phyloP scores from a whole-genome alignment of 1,140 invertebrate species.

The Idris sp. region DNA sequence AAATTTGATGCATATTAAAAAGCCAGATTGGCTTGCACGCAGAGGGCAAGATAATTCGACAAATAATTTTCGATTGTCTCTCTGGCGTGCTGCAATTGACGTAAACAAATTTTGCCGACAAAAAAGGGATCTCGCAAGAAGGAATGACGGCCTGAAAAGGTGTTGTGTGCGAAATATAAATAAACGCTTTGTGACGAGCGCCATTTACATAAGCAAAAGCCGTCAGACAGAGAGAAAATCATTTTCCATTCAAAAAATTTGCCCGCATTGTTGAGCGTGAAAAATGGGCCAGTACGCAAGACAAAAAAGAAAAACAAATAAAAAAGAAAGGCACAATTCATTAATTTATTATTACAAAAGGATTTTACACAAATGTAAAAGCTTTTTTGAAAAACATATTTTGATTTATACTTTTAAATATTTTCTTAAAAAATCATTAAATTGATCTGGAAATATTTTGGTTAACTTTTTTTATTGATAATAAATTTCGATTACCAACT shows the following conservation, averaged over 20 bases:
- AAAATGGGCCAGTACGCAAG: conserved; percentile 41
- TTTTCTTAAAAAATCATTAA: too few species aligned
- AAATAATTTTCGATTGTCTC: conserved; percentile 54
- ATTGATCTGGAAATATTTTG: too few species aligned
- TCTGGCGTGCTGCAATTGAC: conserved; percentile 39
- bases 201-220: conserved; percentile 47
- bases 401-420: too few species aligned
- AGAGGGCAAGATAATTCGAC: conserved; percentile 23
- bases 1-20: conserved; percentile 53
- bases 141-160: conserved; percentile 21
- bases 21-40: conserved; percentile 10
- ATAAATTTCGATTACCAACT: too few species aligned
- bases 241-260: conserved; percentile 31
- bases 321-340: too few species aligned
- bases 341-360: too few species aligned
- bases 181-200: conserved; percentile 42
- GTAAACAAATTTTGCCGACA: conserved; percentile 44
- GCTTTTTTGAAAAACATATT: too few species aligned
- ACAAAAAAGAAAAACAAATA: too few species aligned
- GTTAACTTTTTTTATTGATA: too few species aligned
- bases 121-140: conserved; percentile 21
- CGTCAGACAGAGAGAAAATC: conserved; percentile 25
- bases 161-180: conserved; percentile 53
- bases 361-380: too few species aligned
- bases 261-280: conserved; percentile 25